Evolutionary conservation across 35 echinoderm and acorn worm species (phyloP).

Genomic region (Acanthaster planci): DNA sequence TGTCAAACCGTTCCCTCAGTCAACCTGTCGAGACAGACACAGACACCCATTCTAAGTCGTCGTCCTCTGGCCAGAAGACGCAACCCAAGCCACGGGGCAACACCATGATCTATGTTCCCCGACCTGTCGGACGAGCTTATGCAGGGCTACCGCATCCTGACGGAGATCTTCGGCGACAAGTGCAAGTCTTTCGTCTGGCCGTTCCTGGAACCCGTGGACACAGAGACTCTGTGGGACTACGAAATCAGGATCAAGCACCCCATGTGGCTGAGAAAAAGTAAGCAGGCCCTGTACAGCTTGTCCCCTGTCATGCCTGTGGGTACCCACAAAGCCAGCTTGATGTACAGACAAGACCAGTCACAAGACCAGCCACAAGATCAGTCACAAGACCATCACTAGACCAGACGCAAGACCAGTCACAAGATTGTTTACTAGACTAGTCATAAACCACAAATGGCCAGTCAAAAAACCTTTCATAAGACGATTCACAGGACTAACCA

Average conservation of each 20-base stretch:
- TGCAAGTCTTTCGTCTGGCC: conserved; percentile 68
- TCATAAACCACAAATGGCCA: too few relatives aligned
- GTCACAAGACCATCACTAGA: neutral
- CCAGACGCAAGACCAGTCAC: neutral
- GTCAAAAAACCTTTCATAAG: too few relatives aligned
- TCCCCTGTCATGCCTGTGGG: neutral
- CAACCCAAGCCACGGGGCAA: neutral
- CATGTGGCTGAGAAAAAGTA: conserved; percentile 78
- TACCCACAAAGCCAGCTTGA: neutral
- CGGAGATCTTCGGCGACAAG: conserved; percentile 41
- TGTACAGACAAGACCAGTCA: neutral
- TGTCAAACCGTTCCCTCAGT: neutral
- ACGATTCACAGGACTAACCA: too few relatives aligned
- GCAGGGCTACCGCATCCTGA: conserved; percentile 60
- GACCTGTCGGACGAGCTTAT: conserved; percentile 37
- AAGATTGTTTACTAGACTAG: too few relatives aligned
- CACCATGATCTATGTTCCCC: neutral
- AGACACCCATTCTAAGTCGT: neutral
- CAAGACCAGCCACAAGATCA: neutral
- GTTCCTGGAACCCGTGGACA: conserved; percentile 65
- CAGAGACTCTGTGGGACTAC: conserved; percentile 62
- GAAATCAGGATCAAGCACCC: conserved; percentile 69
- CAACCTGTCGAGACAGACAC: neutral
- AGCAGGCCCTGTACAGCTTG: neutral
- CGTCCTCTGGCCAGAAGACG: neutral